phyloP scores from a whole-genome alignment of 2,888 invertebrate species.

The Crepidodera aurea region DNA sequence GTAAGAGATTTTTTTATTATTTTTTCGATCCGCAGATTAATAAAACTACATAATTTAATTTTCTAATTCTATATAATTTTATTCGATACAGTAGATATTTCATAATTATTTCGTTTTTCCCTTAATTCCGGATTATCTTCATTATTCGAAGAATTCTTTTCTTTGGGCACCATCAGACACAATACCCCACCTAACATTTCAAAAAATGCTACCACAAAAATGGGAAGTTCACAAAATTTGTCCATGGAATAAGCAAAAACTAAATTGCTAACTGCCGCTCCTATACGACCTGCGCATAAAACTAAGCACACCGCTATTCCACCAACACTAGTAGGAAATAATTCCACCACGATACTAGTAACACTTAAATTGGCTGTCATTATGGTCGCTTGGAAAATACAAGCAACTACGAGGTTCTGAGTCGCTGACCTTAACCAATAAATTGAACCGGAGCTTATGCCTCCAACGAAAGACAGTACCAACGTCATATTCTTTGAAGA shows the following conservation, averaged over 20 bases:
- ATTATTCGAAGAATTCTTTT: slow-evolving; percentile 16
- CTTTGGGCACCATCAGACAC: slow-evolving; percentile 55
- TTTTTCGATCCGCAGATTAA: too few relatives aligned
- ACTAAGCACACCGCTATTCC: slow-evolving; percentile 72
- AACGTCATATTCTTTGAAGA: slow-evolving; percentile 55
- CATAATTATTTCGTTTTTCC: neutral
- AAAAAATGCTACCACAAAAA: slow-evolving; percentile 68
- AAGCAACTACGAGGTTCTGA: slow-evolving; percentile 67
- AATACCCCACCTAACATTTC: slow-evolving; percentile 60
- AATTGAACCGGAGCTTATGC: slow-evolving; percentile 67
- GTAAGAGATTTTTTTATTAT: too few relatives aligned
- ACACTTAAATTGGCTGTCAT: slow-evolving; percentile 63
- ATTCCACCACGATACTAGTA: slow-evolving; percentile 56
- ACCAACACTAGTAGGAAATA: slow-evolving; percentile 61
- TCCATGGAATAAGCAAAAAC: slow-evolving; percentile 72
- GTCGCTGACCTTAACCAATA: slow-evolving; percentile 67
- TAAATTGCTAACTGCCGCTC: slow-evolving; percentile 71
- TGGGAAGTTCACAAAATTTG: slow-evolving; percentile 69
- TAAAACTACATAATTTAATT: too few relatives aligned
- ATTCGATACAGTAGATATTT: neutral
- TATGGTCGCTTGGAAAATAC: slow-evolving; percentile 63
- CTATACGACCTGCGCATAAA: slow-evolving; percentile 71
- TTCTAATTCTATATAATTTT: too few relatives aligned
- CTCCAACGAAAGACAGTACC: slow-evolving; percentile 63
- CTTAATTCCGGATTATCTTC: slow-evolving; percentile 10